Evolutionary conservation across 2,888 invertebrate genomes (phyloP).

Genomic region (Nomada hirtipes): DNA sequence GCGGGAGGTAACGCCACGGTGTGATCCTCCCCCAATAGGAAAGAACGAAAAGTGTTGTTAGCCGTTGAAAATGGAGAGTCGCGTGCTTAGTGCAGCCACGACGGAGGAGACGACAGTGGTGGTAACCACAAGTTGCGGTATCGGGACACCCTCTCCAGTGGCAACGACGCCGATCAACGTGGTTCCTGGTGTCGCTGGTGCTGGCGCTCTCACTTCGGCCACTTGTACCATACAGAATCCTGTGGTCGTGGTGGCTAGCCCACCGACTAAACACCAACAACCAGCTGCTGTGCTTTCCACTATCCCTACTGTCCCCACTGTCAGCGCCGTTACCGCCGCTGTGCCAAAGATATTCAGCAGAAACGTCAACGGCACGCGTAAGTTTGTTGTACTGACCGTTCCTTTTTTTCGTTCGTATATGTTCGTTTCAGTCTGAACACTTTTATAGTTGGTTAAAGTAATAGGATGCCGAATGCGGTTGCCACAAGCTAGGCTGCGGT

Average conservation of each 20-base stretch:
- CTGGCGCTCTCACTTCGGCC: constrained; percentile 53
- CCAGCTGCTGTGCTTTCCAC: constrained; percentile 50
- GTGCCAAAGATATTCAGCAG: constrained; percentile 81
- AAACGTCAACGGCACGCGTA: constrained; percentile 83
- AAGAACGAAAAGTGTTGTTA: constrained; percentile 37
- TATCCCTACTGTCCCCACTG: constrained; percentile 58
- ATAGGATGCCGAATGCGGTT: too few relatives aligned
- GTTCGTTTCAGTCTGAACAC: background rate
- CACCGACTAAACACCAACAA: constrained; percentile 69
- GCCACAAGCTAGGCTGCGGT: too few relatives aligned
- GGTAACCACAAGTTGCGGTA: constrained; percentile 56
- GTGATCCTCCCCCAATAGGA: constrained; percentile 27
- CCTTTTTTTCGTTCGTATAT: background rate
- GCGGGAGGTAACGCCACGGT: constrained; percentile 48
- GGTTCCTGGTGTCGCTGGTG: constrained; percentile 42
- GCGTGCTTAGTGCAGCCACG: constrained; percentile 66
- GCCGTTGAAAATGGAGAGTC: constrained; percentile 72
- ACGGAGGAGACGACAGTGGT: constrained; percentile 66
- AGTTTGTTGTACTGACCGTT: constrained; percentile 62
- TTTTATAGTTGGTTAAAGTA: background rate
- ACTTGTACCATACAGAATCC: constrained; percentile 70
- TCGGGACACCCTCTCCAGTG: constrained; percentile 69
- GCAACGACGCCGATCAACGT: constrained; percentile 75
- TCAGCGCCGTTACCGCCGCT: constrained; percentile 45
- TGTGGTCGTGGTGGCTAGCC: constrained; percentile 73